phyloP scores from a whole-genome alignment of 2,797 vertebrate species.

The Lutjanus campechanus region DNA sequence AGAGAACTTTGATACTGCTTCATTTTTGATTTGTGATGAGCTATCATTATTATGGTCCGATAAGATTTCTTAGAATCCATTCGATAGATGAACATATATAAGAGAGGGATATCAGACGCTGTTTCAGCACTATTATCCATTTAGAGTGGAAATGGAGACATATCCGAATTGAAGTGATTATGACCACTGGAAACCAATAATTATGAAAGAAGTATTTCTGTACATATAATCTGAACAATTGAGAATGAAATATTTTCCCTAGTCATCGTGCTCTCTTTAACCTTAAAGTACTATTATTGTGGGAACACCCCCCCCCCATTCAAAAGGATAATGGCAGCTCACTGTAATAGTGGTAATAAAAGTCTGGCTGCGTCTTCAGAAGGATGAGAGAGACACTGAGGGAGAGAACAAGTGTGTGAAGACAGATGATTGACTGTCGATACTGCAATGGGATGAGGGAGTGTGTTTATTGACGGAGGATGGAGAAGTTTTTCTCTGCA shows the following conservation, averaged over 20 bases:
- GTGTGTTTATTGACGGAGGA: conserved; percentile 67
- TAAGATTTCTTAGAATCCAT: conserved; percentile 69
- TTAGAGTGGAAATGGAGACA: conserved; percentile 63
- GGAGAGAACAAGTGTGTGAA: conserved; percentile 56
- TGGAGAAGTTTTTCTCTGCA: conserved; percentile 60
- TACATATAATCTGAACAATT: conserved; percentile 44
- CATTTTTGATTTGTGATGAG: conserved; percentile 77
- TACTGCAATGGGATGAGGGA: conserved; percentile 58
- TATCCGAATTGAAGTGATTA: conserved; percentile 62
- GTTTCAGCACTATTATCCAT: conserved; percentile 64
- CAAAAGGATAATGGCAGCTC: conserved; percentile 64
- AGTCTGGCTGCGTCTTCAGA: conserved; percentile 54
- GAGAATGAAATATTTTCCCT: conserved; percentile 56
- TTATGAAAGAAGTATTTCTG: conserved; percentile 57
- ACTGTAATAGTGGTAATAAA: conserved; percentile 65
- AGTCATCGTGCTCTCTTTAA: conserved; percentile 52
- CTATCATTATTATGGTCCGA: conserved; percentile 70
- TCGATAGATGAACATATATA: conserved; percentile 60
- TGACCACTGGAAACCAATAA: conserved; percentile 61
- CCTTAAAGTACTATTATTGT: conserved; percentile 48
- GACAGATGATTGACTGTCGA: conserved; percentile 67
- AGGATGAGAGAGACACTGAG: conserved; percentile 49
- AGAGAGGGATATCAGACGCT: conserved; percentile 61
- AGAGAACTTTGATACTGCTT: conserved; percentile 72
- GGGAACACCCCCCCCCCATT: conserved; percentile 53